These are phyloP conservation scores for Pygoscelis adeliae DNA, from an alignment of 2,113 vertebrate genomes.

Conservation along the genomic window DNA sequence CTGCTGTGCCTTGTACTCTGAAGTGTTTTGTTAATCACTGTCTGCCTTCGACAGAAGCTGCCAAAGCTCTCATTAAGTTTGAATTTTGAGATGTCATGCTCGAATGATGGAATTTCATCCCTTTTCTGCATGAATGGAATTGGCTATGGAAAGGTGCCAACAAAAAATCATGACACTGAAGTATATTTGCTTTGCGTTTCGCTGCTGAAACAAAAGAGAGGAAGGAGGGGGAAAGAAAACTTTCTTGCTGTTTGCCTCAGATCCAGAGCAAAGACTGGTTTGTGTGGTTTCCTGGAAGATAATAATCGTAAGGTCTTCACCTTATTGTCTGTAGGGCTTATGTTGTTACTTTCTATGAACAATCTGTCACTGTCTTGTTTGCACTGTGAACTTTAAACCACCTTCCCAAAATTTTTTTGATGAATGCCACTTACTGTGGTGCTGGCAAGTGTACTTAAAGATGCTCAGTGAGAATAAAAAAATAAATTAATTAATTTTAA, in stretches of 20 bases:
- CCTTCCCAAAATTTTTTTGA: constrained; percentile 42
- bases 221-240: neutral
- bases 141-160: constrained; percentile 82
- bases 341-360: constrained; percentile 11
- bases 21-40: constrained; percentile 99
- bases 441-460: neutral
- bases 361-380: constrained; percentile 58
- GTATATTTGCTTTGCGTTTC: constrained; percentile 75
- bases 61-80: constrained; percentile 99
- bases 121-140: constrained; percentile 85
- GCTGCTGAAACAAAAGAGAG: constrained; percentile 71
- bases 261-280: constrained; percentile 28
- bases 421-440: neutral
- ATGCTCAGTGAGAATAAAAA: neutral
- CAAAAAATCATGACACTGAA: constrained; percentile 74
- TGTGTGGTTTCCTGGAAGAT: constrained; percentile 43
- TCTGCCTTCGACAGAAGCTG: constrained; percentile 98
- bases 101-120: constrained; percentile 87
- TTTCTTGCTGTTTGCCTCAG: constrained; percentile 61
- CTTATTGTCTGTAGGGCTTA: constrained; percentile 36
- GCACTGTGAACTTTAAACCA: constrained; percentile 49
- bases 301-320: constrained; percentile 48
- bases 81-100: constrained; percentile 92
- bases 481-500: neutral
- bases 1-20: constrained; percentile 99